These are phyloP conservation scores for Ophioninae sp. DNA, from an alignment of 2,888 invertebrate genomes.

Conservation along the genomic window DNA sequence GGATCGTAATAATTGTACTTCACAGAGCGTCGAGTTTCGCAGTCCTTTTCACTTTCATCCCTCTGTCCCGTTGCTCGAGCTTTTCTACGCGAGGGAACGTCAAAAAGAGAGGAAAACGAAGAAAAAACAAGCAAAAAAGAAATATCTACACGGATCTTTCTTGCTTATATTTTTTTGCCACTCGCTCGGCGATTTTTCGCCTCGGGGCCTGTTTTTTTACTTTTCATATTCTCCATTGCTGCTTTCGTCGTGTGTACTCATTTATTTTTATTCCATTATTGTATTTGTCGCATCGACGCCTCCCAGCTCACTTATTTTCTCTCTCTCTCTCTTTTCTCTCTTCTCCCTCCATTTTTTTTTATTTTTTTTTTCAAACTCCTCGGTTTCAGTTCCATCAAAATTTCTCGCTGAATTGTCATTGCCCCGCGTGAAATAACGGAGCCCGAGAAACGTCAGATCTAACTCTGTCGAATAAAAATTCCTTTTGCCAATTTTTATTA, in stretches of 20 bases:
- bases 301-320: constrained; percentile 11
- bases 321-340: too few relatives aligned
- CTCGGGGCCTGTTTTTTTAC: constrained; percentile 20
- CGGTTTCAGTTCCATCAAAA: constrained; percentile 10
- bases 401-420: constrained; percentile 31
- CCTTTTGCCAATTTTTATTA: too few relatives aligned
- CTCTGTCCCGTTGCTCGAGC: constrained; percentile 50
- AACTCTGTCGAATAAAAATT: too few relatives aligned
- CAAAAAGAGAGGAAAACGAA: constrained; percentile 2
- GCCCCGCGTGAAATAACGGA: not conserved
- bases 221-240: constrained; percentile 14
- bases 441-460: not conserved
- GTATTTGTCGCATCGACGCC: constrained; percentile 43
- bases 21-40: constrained; percentile 34
- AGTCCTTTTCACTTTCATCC: constrained; percentile 58
- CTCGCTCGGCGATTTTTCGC: constrained; percentile 45
- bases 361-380: constrained; percentile 12
- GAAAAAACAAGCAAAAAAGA: constrained; percentile 21
- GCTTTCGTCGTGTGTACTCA: constrained; percentile 39
- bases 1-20: constrained; percentile 56
- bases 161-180: constrained; percentile 19
- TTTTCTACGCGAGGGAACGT: constrained; percentile 34
- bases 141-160: not conserved
- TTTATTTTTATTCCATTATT: constrained; percentile 38
- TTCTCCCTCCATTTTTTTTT: not conserved